Evolutionary conservation across 2,888 invertebrate species (phyloP), one percentile per base, ranked within the genome.

Genomic region (Drosophila birchii): DNA sequence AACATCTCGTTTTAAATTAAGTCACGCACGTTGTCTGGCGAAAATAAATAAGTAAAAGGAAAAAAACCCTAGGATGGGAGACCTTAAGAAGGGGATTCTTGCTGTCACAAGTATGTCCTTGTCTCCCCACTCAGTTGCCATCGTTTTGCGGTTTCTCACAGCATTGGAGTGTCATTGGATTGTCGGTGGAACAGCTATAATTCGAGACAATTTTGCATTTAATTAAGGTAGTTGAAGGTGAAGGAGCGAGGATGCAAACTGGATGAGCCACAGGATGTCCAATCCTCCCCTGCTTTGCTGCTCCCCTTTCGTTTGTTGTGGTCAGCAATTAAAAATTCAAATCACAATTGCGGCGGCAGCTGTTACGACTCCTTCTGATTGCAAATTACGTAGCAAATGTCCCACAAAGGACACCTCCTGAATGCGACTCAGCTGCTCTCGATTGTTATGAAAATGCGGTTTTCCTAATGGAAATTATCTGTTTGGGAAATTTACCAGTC

Each of bases 241-340:
- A 18, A n/a, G 29, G 6, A n/a, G 16, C 11, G 9, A n/a, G n/a
- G 16, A 67, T 75, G 76, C 68, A 75, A 74, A 75, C 57, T 67
- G 76, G 49, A 60, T 55, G 57, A 58, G 36, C 57, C 51, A 53
- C 55, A 57, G 63, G 38, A 49, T 8, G 66, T 75, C 54, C 51
- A 45, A 51, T 61, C 44, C 44, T 44, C 43, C n/a, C 9, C 36
- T 44, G 53, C 53, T 57, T 39, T 70, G 36, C 38, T 32, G 43
- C 41, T n/a, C n/a, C n/a, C 41, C 47, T 18, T 26, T 45, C 44
- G 55, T 56, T 66, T 74, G 68, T 51, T 56, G 74, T 75, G 68
- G 76, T 34, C 47, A 47, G 29, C 55, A 74, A 74, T 74, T 74
- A 60, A 74, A 74, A 74, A 75, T 74, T 60, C 51, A 74, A 75